Evolutionary conservation across 2,888 invertebrate species (phyloP), one percentile per base, ranked within the genome.

Genomic region (Tanytarsus gracilentus): DNA sequence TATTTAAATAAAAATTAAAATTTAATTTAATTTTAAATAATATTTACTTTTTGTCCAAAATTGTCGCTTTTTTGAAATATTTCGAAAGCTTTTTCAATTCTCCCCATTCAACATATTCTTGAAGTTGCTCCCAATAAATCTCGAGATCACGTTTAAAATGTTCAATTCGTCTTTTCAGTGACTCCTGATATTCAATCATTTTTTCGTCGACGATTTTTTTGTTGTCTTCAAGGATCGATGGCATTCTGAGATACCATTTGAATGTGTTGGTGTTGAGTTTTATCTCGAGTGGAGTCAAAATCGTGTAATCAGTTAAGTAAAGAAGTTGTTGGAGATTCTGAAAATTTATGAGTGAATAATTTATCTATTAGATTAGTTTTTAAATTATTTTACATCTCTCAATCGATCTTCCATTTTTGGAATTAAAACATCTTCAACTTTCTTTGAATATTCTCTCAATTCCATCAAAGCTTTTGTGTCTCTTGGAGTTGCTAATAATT

Each of bases 381-480:
- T 23, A 23, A 9, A 49, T n/a, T 25, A 5, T 25, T 48, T 64
- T 5, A 82, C 79, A 59, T 80, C 76, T 62, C 79, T 79, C 7
- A 95, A 75, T 40, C 85, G 79, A 61, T 85, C 81, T 70, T 93
- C 89, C 83, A 94, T 84, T 64, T 85, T 80, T 0, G 77, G 74
- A 1, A 88, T 74, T 0, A 83, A 75, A 51, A 82, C 77, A 4
- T 81, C 83, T 71, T 92, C 86, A 0, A 88, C 85, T 64, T 81
- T 82, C 62, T 81, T 79, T 48, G 86, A 85, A 72, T 86, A 95
- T 1, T 79, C 81, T 63, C 86, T 86, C 7, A 93, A 76, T 1
- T 83, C 83, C 86, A 95, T 91, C 51, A 97, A 72, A 64, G 91
- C 87, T 0, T 86, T 85, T 0, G 96, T 96, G 69, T 88, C 86